A percentile compares a stretch with the other conserved stretches of the same genome.
These are phyloP conservation scores for Hirtodrosophila cameraria DNA, from an alignment of 2,888 invertebrate species.

Conservation along the genomic window DNA sequence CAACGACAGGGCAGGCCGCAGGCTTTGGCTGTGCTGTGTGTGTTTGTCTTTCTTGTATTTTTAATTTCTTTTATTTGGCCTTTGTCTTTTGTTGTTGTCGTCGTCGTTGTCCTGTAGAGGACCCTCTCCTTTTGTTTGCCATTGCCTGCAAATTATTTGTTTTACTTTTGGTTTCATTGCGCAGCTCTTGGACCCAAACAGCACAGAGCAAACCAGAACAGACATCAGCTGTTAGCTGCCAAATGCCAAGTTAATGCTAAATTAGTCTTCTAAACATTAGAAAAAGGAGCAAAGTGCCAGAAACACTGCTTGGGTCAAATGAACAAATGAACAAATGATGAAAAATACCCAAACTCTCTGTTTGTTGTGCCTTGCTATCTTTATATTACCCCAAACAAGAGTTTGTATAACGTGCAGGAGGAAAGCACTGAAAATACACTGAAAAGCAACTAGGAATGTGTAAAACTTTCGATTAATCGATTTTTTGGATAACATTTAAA, in stretches of 20 bases:
- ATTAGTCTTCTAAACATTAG: conserved; percentile 44
- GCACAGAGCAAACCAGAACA: conserved; percentile 19
- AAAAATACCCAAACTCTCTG: conserved; percentile 42
- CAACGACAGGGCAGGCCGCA: conserved; percentile 36
- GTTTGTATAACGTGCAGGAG: neutral
- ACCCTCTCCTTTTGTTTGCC: conserved; percentile 14
- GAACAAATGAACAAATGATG: conserved; percentile 75
- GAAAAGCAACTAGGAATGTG: too few relatives aligned
- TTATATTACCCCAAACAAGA: neutral
- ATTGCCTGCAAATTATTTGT: conserved; percentile 71
- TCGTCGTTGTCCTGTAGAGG: too few relatives aligned
- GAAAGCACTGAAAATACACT: too few relatives aligned
- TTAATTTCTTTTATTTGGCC: conserved; percentile 75
- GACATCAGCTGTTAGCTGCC: conserved; percentile 37
- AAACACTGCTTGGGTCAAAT: neutral
- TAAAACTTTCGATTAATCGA: too few relatives aligned
- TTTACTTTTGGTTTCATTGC: conserved; percentile 66
- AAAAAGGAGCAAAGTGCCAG: neutral
- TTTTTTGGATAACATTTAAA: too few relatives aligned
- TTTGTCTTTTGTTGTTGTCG: conserved; percentile 30
- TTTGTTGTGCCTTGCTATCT: conserved; percentile 14
- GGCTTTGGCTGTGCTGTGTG: conserved; percentile 56
- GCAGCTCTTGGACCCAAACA: conserved; percentile 13
- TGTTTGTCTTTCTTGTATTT: conserved; percentile 59
- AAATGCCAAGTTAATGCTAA: conserved; percentile 75